Percentiles rank a stretch among this genome's conserved stretches.
Conservation (phyloP, 2,888 invertebrate species). For the Trachelus iudaicus region DNA sequence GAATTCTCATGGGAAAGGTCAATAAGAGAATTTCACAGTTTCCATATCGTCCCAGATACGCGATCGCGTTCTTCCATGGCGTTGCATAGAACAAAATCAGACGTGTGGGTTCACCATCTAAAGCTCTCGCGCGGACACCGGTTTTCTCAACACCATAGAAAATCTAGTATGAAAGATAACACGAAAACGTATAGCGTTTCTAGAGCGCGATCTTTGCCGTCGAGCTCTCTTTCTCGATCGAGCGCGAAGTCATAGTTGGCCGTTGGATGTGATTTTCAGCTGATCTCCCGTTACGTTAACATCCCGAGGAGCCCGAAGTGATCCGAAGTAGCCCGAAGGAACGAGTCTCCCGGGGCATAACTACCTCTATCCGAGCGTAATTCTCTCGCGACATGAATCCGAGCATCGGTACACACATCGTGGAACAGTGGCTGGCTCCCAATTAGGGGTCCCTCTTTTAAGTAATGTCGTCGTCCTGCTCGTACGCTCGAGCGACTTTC, state of each 20-base stretch:
- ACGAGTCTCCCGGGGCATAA: background rate
- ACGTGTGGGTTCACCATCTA: background rate
- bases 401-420: constrained; percentile 44
- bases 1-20: background rate
- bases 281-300: background rate
- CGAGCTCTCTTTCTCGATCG: background rate
- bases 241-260: background rate
- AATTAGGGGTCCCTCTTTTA: constrained; percentile 59
- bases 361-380: constrained; percentile 28
- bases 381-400: constrained; percentile 46
- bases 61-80: background rate
- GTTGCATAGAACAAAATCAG: background rate
- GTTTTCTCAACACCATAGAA: background rate
- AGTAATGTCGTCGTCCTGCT: constrained; percentile 42
- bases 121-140: background rate
- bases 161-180: background rate
- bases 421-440: constrained; percentile 62
- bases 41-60: background rate
- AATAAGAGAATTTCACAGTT: background rate
- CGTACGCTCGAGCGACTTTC: constrained; percentile 47
- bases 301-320: background rate
- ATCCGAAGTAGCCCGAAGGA: background rate
- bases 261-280: background rate
- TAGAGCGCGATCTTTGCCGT: background rate
- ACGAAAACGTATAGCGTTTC: background rate